A percentile compares a stretch with the other conserved stretches of the same genome.
These are phyloP conservation scores for Polylopha cassiicola DNA, from an alignment of 2,888 invertebrate genomes.

Conservation along the genomic window DNA sequence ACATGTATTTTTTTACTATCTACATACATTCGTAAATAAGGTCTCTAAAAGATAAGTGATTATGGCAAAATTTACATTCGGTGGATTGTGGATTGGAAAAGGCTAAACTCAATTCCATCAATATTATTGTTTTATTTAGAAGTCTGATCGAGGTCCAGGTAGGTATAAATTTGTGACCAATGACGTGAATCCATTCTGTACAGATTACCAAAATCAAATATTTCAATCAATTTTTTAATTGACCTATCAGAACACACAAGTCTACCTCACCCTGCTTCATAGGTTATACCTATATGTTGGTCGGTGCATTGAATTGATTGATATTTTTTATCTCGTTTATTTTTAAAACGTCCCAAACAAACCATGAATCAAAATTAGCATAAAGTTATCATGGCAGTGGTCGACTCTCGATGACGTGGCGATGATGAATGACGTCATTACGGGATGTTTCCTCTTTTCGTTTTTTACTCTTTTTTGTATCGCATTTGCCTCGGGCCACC, in stretches of 20 bases:
- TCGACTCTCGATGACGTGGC: slow-evolving; percentile 2
- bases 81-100: too few relatives aligned
- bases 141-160: neutral
- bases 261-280: too few relatives aligned
- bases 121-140: too few relatives aligned
- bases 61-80: too few relatives aligned
- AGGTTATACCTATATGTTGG: slow-evolving; percentile 1
- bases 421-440: slow-evolving; percentile 51
- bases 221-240: slow-evolving; percentile 5
- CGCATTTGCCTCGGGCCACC: slow-evolving; percentile 41
- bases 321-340: neutral
- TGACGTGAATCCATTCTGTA: too few relatives aligned
- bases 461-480: slow-evolving; percentile 47
- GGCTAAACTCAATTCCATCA: too few relatives aligned
- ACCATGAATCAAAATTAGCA: slow-evolving; percentile 15
- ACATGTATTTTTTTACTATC: too few relatives aligned
- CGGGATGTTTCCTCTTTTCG: slow-evolving; percentile 30
- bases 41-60: too few relatives aligned
- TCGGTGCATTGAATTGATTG: neutral
- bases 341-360: slow-evolving; percentile 8
- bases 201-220: neutral
- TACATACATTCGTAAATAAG: too few relatives aligned
- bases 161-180: neutral
- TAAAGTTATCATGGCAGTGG: slow-evolving; percentile 5
- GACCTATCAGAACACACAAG: too few relatives aligned